A percentile compares a stretch with the other conserved stretches of the same genome.
Evolutionary conservation across 2,888 invertebrate genomes (phyloP).

Genomic region (Synergus japonicus): DNA sequence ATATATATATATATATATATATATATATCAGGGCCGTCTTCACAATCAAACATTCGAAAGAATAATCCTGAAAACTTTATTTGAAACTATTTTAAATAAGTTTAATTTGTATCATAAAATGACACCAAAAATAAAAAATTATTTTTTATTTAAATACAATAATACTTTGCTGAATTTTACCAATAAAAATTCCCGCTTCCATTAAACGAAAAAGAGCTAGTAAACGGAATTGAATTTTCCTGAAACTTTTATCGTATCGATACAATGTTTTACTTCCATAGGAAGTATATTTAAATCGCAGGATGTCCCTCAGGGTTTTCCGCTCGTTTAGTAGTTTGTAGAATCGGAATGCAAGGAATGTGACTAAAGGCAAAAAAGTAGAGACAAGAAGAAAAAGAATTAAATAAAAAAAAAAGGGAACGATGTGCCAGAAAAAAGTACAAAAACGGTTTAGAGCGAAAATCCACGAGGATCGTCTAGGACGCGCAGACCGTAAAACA

Average conservation of each 20-base stretch:
- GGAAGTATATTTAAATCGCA: background rate
- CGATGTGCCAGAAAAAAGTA: background rate
- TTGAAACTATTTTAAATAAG: background rate
- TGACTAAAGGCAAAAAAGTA: background rate
- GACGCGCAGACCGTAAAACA: slow-evolving; percentile 54
- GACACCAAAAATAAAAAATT: background rate
- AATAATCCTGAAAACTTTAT: background rate
- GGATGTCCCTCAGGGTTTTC: background rate
- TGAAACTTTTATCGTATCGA: too few relatives aligned
- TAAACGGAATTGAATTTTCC: too few relatives aligned
- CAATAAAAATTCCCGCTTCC: background rate
- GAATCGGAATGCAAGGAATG: background rate
- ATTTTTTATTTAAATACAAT: background rate
- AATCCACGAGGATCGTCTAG: slow-evolving; percentile 45
- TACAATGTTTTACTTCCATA: too few relatives aligned
- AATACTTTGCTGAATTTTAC: background rate
- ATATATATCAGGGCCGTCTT: slow-evolving; percentile 50
- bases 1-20: too few relatives aligned
- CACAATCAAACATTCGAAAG: slow-evolving; percentile 50
- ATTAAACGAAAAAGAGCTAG: background rate
- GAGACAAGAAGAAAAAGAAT: background rate
- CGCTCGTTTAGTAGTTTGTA: background rate
- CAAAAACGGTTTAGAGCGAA: background rate
- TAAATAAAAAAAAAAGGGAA: background rate
- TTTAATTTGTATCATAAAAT: too few relatives aligned